Base-by-base conservation (phyloP, 2,888 invertebrate genomes). In the Drosophila recens region DNA sequence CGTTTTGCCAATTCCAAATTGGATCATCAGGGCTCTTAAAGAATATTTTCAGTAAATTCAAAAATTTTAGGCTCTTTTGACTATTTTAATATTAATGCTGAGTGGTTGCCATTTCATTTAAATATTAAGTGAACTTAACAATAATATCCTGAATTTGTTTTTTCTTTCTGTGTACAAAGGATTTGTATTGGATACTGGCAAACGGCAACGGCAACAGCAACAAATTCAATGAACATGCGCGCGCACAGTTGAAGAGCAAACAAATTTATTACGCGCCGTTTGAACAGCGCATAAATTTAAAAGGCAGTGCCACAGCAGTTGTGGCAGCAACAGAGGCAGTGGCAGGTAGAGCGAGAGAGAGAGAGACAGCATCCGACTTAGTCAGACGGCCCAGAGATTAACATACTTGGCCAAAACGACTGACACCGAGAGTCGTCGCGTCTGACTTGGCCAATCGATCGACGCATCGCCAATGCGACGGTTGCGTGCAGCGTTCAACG, bases 201-300 rank as follows among this genome's bases (percentile, higher is more conserved):
- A 48, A 34, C 33, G 49, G 20, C 20, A 20, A 17, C 17, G 1
- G 33, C 76, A 61, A 59, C 30, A 27, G 27, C 75, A 82, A 87
- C 89, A 81, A 84, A 84, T 85, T 87, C 87, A 87, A 85, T 90
- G 90, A 90, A 90, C 90, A 87, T 88, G 89, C 84, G 79, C 85
- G 90, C 89, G 65, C 90, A 89, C 87, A 87, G 90, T 89, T 87
- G 90, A 80, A 88, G 90, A 88, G 90, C 90, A 90, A 90, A 87
- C 87, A 87, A 87, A 87, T 87, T 87, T 87, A 87, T 87, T 87
- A 90, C 87, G 87, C 87, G 90, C 90, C 87, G 87, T 90, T 87
- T 90, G 87, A 90, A 90, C 87, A 87, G 90, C 87, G 90, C 90
- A 90, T 87, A 90, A 87, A 87, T 87, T 87, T 87, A 80, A 79